Evolutionary conservation across 1,140 invertebrate species (phyloP), one percentile per base, ranked within the genome.

Genomic region (Stegodyphus dumicola): DNA sequence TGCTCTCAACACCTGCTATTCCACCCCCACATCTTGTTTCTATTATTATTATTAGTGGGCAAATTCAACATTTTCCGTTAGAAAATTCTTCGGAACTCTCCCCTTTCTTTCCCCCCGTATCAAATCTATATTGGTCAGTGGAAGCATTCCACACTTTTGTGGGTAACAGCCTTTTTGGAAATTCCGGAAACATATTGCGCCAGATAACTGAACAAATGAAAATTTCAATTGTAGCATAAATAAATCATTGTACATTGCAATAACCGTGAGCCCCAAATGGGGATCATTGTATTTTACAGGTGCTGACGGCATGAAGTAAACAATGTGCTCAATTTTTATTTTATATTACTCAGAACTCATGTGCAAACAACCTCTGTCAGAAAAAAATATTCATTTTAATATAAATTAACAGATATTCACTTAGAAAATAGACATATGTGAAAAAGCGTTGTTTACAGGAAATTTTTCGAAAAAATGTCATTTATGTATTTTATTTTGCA

Each of bases 211-310:
- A 74, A 74, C 71, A 74, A 74, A 74, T 74, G 71, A 74, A 74
- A 74, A 74, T 74, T 74, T 74, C 71, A 74, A 74, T 74, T 74
- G 71, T 74, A 74, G 71, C 71, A 74, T 74, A 74, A 74, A 74
- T 74, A 74, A 74, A 74, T 74, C 71, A 74, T 74, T 74, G 54
- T 74, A 74, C 71, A 74, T 74, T 74, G 71, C 71, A 74, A 74
- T 74, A 74, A 74, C 71, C 71, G 52, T 74, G 71, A 74, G 71
- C 71, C 71, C 71, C 71, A 74, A 74, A 74, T 74, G 71, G 71
- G 71, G 71, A 74, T 74, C 71, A 74, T 74, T 74, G 71, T 74
- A 74, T 53, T 74, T 74, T 74, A 74, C 71, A 74, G 71, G 71
- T 74, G 71, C 71, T 54, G 71, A 74, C 71, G 71, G 71, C 71